These are phyloP conservation scores for Danio albolineatus DNA, from an alignment of 2,797 vertebrate species.

Conservation along the genomic window DNA sequence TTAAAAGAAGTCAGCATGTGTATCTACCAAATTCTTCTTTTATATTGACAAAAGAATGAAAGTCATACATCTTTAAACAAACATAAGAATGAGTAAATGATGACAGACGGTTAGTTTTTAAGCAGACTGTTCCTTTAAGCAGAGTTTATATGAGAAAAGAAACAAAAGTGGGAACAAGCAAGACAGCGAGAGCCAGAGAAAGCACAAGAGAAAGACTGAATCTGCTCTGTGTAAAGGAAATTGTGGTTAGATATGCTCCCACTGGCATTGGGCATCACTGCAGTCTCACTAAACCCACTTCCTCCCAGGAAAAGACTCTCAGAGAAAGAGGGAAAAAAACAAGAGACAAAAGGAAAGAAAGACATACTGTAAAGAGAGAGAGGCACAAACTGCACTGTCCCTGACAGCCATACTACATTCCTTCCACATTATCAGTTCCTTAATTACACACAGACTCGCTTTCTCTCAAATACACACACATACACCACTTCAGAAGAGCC, in stretches of 20 bases:
- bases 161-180: not conserved
- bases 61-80: not conserved
- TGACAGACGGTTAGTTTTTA: not conserved
- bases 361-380: not conserved
- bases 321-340: constrained; percentile 12
- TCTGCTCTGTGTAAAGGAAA: constrained; percentile 51
- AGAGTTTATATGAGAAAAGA: not conserved
- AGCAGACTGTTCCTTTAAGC: not conserved
- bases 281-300: constrained; percentile 57
- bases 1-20: too few relatives aligned
- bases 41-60: not conserved
- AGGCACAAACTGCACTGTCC: constrained; percentile 45
- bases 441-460: constrained; percentile 60
- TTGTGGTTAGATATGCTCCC: constrained; percentile 55
- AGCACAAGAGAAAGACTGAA: constrained; percentile 28
- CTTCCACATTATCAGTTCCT: constrained; percentile 63
- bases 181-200: constrained; percentile 18
- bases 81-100: not conserved
- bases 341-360: constrained; percentile 29
- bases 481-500: constrained; percentile 29
- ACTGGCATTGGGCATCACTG: constrained; percentile 49
- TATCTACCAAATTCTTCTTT: not conserved
- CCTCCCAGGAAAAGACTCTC: constrained; percentile 48
- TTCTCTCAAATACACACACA: constrained; percentile 29
- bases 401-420: constrained; percentile 60